Conservation (phyloP, 2,113 vertebrate genomes). For the Coreoperca whiteheadi region DNA sequence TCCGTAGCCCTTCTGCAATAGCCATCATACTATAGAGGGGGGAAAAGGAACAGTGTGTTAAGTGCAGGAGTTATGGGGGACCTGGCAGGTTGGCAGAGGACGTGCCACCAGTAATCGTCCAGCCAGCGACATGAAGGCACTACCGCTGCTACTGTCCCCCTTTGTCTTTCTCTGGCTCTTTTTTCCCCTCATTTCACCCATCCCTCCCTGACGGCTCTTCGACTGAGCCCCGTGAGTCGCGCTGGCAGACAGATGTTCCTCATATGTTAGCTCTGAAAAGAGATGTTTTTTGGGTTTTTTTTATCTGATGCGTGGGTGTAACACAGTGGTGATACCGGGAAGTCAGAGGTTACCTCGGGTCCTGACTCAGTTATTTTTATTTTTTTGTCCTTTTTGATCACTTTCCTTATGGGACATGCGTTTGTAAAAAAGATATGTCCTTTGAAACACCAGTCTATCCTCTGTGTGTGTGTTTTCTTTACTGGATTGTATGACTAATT, state of each 20-base stretch:
- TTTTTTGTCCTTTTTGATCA: conserved; percentile 20
- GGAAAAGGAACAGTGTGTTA: conserved; percentile 43
- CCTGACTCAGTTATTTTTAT: conserved; percentile 35
- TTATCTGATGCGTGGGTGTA: conserved; percentile 50
- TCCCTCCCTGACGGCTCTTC: conserved; percentile 31
- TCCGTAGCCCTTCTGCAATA: conserved; percentile 84
- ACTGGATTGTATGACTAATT: not conserved
- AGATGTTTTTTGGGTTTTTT: conserved; percentile 15
- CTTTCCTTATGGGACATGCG: conserved; percentile 34
- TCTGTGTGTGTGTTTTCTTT: too few species aligned
- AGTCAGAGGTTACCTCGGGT: conserved; percentile 61
- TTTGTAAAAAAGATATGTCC: conserved; percentile 16
- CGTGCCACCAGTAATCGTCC: conserved; percentile 64
- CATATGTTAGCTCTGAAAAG: conserved; percentile 67
- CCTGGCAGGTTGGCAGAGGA: conserved; percentile 67
- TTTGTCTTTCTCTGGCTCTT: conserved; percentile 56
- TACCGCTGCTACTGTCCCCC: conserved; percentile 16
- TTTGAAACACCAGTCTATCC: not conserved
- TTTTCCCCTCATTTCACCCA: conserved; percentile 68
- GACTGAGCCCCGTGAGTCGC: conserved; percentile 33
- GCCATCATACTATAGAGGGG: conserved; percentile 60
- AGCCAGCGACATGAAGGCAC: conserved; percentile 57
- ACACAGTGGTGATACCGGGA: conserved; percentile 60
- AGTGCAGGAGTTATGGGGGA: conserved; percentile 61
- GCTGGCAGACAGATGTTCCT: conserved; percentile 79